Base-by-base conservation (phyloP, 2,113 vertebrate species). In the Silurus meridionalis region DNA sequence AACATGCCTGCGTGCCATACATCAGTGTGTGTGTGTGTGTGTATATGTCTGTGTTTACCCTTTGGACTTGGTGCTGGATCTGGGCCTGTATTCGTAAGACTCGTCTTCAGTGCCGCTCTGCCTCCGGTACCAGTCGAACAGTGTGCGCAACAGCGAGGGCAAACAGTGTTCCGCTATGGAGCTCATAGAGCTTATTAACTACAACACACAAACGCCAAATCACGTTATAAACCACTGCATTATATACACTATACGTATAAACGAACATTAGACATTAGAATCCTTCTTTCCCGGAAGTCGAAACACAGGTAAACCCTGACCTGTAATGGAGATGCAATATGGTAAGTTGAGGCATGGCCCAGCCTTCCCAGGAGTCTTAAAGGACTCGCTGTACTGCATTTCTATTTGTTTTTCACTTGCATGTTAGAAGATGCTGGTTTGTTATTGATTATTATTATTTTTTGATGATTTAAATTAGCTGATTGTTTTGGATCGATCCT, bases 121-220 rank as follows among this genome's bases (percentile, higher is more conserved):
- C 80, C 98, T 96, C 93, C 98, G 98, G 93, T 99, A 99, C 98
- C 98, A 99, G 91, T 99, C 98, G 83, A 99, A 99, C 82, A 99
- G 93, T 19, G 98, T 99, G 80, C 96, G 97, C 89, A 99, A 94
- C 91, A 99, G 95, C 91, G 98, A 99, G 93, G 98, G 98, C 95
- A 99, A 97, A 97, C 98, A 99, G 97, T 99, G 97, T 97, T 99
- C 98, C 94, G 98, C 97, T 96, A 99, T 97, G 81, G 98, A 99
- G 97, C 97, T 99, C 98, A 99, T 99, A 94, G 97, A 99, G 97
- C 98, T 99, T 95, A 99, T 97, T 97, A 99, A 96, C 98, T 99
- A 87, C 6, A 86, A 85, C 25, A 89, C 74, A 89, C 58, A 88
- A 64, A 50, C 66, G 83, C 15, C 89, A 4, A 50, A 25, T 72